phyloP scores from a whole-genome alignment of 2,113 vertebrate species.

The Charina bottae region DNA sequence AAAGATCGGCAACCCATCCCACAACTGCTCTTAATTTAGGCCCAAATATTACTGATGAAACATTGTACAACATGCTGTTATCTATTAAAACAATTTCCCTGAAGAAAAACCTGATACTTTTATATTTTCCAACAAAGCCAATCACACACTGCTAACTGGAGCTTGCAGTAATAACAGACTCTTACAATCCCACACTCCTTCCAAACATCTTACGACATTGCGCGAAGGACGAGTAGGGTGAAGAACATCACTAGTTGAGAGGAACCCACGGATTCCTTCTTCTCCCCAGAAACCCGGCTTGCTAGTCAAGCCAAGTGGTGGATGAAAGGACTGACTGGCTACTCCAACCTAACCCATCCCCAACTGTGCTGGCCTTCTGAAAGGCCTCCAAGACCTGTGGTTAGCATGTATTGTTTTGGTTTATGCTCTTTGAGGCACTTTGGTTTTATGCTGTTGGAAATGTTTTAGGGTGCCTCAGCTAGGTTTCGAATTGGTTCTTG shows the following conservation, averaged over 20 bases:
- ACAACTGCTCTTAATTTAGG: conserved; percentile 88
- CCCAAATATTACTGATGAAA: conserved; percentile 88
- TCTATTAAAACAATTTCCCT: conserved; percentile 87
- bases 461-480: neutral
- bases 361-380: neutral
- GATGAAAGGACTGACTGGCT: neutral
- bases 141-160: conserved; percentile 55
- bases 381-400: neutral
- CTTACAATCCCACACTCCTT: conserved; percentile 66
- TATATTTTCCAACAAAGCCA: conserved; percentile 75
- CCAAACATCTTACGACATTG: neutral
- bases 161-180: conserved; percentile 67
- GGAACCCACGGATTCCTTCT: neutral
- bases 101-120: conserved; percentile 81
- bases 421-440: neutral
- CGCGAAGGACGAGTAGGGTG: neutral
- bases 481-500: neutral
- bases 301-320: neutral
- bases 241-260: neutral
- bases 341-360: neutral
- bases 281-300: neutral
- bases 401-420: neutral
- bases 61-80: conserved; percentile 87
- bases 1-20: conserved; percentile 82
- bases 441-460: neutral